A percentile compares a stretch with the other conserved stretches of the same genome.
Evolutionary conservation across 2,888 invertebrate genomes (phyloP).

Genomic region (Drosophila maculinotata): DNA sequence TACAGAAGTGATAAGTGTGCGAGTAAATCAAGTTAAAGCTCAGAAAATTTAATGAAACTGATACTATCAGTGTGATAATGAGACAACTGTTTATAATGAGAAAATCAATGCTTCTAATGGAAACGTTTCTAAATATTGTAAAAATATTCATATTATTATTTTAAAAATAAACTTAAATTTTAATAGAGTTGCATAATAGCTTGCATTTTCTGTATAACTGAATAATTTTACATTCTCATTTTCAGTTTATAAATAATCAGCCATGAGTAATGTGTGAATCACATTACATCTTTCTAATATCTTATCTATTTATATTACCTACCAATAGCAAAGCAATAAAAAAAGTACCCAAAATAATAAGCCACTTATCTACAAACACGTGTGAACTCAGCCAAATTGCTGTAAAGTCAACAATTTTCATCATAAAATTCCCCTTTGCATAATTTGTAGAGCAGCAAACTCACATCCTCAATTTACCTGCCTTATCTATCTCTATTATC

Average conservation of each 20-base stretch:
- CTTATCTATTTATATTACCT: background rate
- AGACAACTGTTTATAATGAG: background rate
- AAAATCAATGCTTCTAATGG: background rate
- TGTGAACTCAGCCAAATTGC: constrained; percentile 12
- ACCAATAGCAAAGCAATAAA: background rate
- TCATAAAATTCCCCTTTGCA: constrained; percentile 5
- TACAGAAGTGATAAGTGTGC: background rate
- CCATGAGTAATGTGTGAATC: background rate
- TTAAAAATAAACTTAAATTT: too few relatives aligned
- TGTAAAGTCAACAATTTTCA: background rate
- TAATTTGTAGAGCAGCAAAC: constrained; percentile 17
- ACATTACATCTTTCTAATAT: background rate
- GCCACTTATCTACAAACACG: constrained; percentile 6
- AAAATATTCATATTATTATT: too few relatives aligned
- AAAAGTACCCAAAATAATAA: background rate
- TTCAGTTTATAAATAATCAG: background rate
- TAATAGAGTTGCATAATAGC: too few relatives aligned
- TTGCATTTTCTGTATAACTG: too few relatives aligned
- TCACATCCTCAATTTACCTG: constrained; percentile 43
- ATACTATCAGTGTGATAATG: background rate
- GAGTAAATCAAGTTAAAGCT: background rate
- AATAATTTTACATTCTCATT: too few relatives aligned
- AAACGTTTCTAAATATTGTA: too few relatives aligned
- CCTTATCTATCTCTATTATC: constrained; percentile 38
- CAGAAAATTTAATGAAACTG: background rate